These are phyloP conservation scores for Pasiphila rectangulata DNA, from an alignment of 2,888 invertebrate species.

Conservation along the genomic window DNA sequence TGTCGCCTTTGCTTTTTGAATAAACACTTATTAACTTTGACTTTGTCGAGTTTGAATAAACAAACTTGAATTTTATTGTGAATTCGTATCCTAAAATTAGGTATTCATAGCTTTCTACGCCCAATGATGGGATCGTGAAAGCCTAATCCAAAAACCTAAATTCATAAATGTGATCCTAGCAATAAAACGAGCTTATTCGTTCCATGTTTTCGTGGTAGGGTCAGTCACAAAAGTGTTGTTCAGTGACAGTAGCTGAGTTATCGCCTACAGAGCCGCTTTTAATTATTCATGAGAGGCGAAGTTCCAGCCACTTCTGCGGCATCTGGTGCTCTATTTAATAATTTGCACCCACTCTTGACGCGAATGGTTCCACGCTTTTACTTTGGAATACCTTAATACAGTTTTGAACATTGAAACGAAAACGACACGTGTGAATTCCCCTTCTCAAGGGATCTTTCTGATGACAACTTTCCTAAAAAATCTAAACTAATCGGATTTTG, in stretches of 20 bases:
- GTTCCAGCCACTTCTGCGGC: constrained; percentile 60
- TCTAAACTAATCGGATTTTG: no score
- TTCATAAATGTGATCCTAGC: constrained; percentile 16
- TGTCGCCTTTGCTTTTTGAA: no score
- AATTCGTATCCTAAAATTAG: no score
- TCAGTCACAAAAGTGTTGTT: constrained; percentile 53
- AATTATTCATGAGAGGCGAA: constrained; percentile 73
- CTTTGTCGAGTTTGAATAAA: no score
- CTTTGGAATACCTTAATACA: not conserved
- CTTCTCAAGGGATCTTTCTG: no score
- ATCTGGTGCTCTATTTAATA: constrained; percentile 67
- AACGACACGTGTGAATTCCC: no score
- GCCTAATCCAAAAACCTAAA: not conserved
- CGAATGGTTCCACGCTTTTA: not conserved
- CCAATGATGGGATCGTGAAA: constrained; percentile 1
- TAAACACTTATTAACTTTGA: no score
- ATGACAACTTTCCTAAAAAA: no score
- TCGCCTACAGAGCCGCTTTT: constrained; percentile 61
- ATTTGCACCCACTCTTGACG: constrained; percentile 60
- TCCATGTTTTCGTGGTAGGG: constrained; percentile 27
- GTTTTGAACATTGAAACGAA: no score
- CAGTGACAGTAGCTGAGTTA: constrained; percentile 64
- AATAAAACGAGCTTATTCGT: constrained; percentile 24
- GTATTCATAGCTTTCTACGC: not conserved
- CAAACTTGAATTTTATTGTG: no score